These are phyloP conservation scores for Pseudotriccus pelzelni DNA, from an alignment of 2,797 vertebrate species.

Conservation along the genomic window DNA sequence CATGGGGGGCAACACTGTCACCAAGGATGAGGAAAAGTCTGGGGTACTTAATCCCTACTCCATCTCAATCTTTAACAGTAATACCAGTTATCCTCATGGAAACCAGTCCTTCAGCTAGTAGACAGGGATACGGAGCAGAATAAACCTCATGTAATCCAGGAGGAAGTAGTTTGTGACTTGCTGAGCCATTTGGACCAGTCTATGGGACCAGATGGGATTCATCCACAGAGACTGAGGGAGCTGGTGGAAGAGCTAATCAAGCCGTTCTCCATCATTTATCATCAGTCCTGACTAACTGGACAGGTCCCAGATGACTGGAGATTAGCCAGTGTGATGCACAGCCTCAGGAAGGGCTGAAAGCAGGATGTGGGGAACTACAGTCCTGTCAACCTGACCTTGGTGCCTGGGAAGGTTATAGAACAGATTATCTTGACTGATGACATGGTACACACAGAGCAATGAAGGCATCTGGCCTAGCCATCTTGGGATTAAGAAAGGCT, in stretches of 20 bases:
- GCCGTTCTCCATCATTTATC: no score
- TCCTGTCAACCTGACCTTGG: neutral
- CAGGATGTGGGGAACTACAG: neutral
- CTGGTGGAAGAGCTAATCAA: neutral
- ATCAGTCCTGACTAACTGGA: neutral
- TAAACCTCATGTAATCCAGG: neutral
- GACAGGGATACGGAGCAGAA: neutral
- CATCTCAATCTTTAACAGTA: neutral
- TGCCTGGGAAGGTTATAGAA: neutral
- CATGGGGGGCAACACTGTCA: neutral
- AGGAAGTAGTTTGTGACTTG: neutral
- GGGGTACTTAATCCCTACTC: neutral
- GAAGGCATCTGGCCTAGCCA: neutral
- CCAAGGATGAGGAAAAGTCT: neutral
- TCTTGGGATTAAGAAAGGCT: neutral
- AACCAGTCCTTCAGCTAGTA: neutral
- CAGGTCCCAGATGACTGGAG: neutral
- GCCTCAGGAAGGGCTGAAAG: neutral
- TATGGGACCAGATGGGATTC: neutral
- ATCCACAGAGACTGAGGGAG: neutral
- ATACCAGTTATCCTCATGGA: neutral
- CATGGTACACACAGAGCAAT: neutral
- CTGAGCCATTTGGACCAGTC: neutral
- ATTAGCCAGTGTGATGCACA: neutral
- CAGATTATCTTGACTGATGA: neutral